phyloP scores from a whole-genome alignment of 2,888 invertebrate species.

The Diarsia mendica region DNA sequence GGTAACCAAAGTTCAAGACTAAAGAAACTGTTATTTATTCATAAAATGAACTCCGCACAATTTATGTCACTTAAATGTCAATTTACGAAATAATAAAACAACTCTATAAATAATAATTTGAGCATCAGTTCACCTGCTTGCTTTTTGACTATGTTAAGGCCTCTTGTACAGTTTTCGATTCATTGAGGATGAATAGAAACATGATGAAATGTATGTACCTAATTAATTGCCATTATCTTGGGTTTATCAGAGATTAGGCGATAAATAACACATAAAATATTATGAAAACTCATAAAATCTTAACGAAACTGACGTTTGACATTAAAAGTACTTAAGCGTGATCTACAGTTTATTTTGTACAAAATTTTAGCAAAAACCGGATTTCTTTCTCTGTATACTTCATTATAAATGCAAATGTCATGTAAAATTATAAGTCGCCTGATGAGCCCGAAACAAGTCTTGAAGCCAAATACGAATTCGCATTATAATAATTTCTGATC shows the following conservation, averaged over 20 bases:
- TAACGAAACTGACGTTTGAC: slow-evolving; percentile 50
- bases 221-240: slow-evolving; percentile 49
- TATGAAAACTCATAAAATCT: slow-evolving; percentile 51
- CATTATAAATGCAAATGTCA: slow-evolving; percentile 71
- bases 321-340: slow-evolving; percentile 45
- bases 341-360: slow-evolving; percentile 49
- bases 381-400: slow-evolving; percentile 67
- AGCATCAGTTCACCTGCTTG: slow-evolving; percentile 37
- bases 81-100: slow-evolving; percentile 43
- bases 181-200: slow-evolving; percentile 40
- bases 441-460: slow-evolving; percentile 57
- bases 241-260: slow-evolving; percentile 30
- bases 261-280: slow-evolving; percentile 45
- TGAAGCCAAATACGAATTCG: slow-evolving; percentile 36
- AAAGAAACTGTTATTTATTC: slow-evolving; percentile 28
- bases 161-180: slow-evolving; percentile 32
- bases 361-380: slow-evolving; percentile 62
- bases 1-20: slow-evolving; percentile 3
- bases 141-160: slow-evolving; percentile 24
- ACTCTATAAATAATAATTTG: slow-evolving; percentile 30
- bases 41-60: slow-evolving; percentile 8
- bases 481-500: slow-evolving; percentile 58
- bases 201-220: slow-evolving; percentile 35
- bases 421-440: slow-evolving; percentile 67
- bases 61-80: slow-evolving; percentile 51